Percentiles rank a stretch among this genome's conserved stretches.
These are phyloP conservation scores for Neosalanx taihuensis DNA, from an alignment of 2,797 vertebrate genomes.

Conservation along the genomic window DNA sequence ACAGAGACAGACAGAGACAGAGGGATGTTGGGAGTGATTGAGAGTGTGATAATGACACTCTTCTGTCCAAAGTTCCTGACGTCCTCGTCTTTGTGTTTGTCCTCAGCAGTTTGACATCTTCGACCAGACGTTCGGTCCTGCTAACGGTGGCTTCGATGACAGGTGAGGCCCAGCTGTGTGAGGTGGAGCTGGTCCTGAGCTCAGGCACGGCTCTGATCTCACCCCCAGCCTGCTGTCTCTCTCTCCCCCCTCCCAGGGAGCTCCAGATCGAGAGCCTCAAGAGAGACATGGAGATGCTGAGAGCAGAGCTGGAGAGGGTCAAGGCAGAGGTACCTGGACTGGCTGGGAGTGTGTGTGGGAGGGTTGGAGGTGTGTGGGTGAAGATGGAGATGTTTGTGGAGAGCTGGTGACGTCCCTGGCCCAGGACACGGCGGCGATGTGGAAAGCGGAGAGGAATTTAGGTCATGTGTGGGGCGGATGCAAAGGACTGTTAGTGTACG, in stretches of 20 bases:
- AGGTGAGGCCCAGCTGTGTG: slow-evolving; percentile 61
- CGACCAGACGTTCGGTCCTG: slow-evolving; percentile 88
- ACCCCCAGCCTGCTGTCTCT: slow-evolving; percentile 9
- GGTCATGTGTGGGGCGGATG: slow-evolving; percentile 52
- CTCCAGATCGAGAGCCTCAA: slow-evolving; percentile 88
- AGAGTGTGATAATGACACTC: background rate
- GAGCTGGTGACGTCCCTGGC: too few relatives aligned
- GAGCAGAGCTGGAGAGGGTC: slow-evolving; percentile 87
- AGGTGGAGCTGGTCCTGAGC: background rate
- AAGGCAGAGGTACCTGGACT: slow-evolving; percentile 81
- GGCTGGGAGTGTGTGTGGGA: too few relatives aligned
- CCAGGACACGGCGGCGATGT: background rate
- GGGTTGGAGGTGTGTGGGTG: too few relatives aligned
- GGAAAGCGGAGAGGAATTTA: slow-evolving; percentile 48
- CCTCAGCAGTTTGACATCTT: slow-evolving; percentile 80
- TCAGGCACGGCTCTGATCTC: background rate
- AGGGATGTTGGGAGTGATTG: background rate
- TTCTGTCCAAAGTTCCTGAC: too few relatives aligned
- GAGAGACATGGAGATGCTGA: slow-evolving; percentile 82
- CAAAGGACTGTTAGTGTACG: slow-evolving; percentile 42
- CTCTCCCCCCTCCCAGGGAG: slow-evolving; percentile 73
- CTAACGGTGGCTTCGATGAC: slow-evolving; percentile 88
- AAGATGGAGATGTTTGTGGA: slow-evolving; percentile 18
- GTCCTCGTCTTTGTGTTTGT: background rate
- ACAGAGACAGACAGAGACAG: too few relatives aligned